Evolutionary conservation across 2,797 vertebrate species (phyloP), one percentile per base, ranked within the genome.

Genomic region (Gadopsis marmoratus): DNA sequence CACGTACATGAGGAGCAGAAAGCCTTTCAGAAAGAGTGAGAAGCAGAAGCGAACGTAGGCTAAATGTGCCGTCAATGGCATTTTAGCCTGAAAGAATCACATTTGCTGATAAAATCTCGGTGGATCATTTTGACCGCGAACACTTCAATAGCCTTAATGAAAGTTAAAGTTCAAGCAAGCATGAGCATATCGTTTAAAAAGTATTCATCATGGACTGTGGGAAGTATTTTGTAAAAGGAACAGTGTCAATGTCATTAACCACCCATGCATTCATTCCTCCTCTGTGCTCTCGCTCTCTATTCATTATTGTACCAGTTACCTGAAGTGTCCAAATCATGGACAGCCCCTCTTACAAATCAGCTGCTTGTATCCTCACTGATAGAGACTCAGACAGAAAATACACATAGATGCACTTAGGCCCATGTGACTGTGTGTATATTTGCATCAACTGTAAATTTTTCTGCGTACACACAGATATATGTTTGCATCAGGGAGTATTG

Each of bases 101-200:
- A 56, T 5, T 53, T 12, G 61, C 21, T 66, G 47, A 72, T 37
- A 53, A 78, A 78, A 70, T 56, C 67, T 47, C 19, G 71, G 61
- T 86, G 53, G 83, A 76, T 83, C 56, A 66, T 75, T 84, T 65
- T 81, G 43, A 47, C 62, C 41, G 33, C 81, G 65, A 76, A 65
- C 55, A 33, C 72, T 76, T 78, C 45, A 63, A 14, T 43, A 64
- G 33, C 53, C 16, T 79, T 26, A 71, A 51, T 68, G 39, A 71
- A 58, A 64, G 61, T 74, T 26, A 7, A 82, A 45, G 48, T 45
- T 62, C n/a, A 71, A 17, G 63, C 37, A 73, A 58, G 37, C 31
- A 59, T 59, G 78, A 62, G 55, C 26, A 59, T 54, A 17, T 69
- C 54, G 71, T 83, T 73, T 31, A n/a, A 74, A 61, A 76, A 67